Conservation (phyloP, 2,113 vertebrate species). For the Xyrauchen texanus region DNA sequence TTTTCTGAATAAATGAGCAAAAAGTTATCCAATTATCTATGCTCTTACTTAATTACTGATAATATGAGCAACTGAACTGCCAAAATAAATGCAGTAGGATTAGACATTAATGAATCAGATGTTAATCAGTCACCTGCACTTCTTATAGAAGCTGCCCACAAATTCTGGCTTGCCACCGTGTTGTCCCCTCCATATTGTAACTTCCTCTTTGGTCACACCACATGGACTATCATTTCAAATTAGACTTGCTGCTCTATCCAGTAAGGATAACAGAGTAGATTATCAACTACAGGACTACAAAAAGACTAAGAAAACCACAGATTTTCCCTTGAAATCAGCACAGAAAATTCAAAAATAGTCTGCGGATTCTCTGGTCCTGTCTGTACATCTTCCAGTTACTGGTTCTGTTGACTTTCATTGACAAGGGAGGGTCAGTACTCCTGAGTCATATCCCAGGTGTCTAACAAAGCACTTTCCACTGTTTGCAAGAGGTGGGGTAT, state of each 20-base stretch:
- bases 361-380: too few relatives aligned
- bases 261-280: constrained; percentile 15
- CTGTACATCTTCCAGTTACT: not conserved
- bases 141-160: not conserved
- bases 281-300: constrained; percentile 25
- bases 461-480: constrained; percentile 16
- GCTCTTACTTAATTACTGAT: too few relatives aligned
- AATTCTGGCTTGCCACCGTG: not conserved
- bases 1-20: too few relatives aligned
- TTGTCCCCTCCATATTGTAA: not conserved
- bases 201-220: constrained; percentile 1
- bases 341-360: too few relatives aligned
- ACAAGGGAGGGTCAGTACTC: not conserved
- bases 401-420: not conserved
- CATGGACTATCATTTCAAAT: constrained; percentile 19
- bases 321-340: too few relatives aligned
- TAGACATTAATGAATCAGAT: too few relatives aligned
- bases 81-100: too few relatives aligned
- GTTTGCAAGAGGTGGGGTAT: not conserved
- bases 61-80: too few relatives aligned
- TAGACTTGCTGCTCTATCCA: not conserved
- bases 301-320: too few relatives aligned
- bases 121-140: not conserved
- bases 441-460: constrained; percentile 43
- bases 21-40: too few relatives aligned